Base-by-base conservation (phyloP, 2,888 invertebrate genomes). In the Ceramica pisi region DNA sequence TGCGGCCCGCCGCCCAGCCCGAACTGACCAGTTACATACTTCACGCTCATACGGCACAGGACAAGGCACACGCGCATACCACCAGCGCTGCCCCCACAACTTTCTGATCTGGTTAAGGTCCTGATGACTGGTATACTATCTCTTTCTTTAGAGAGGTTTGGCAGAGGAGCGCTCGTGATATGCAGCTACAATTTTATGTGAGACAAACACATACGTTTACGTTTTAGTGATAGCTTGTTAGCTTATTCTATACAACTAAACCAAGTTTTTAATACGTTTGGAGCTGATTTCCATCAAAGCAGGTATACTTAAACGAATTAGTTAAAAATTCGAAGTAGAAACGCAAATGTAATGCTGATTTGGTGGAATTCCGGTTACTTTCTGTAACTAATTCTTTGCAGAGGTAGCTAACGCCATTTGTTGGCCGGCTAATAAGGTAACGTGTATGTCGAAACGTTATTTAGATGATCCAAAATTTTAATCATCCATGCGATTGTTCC, bases 1-100 rank as follows among this genome's bases (percentile, higher is more conserved):
- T 94, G 93, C 89, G 90, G 90, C 90, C 92, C 90, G 86, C 92
- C 94, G 93, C 94, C 94, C 93, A 94, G 92, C 85, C 95, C 95
- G 95, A 96, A 96, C 87, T 99, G 81, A 81, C 75, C 72, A 73
- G 74, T 80, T 80, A 77, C 73, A 69, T 80, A 81, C 67, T 57
- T 71, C 75, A 35, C 48, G 19, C 65, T 8, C 55, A 26, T 31
- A 71, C 21, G 16, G 16, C 51, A 53, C 6, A 26, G 2, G 0
- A 53, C 26, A 8, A 6, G 2, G 23, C 1, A 41, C 41, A 12
- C 38, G 10, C 9, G 2, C 10, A 41, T 4, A 41, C 41, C 38
- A 9, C 38, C 1, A 12, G 38, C 38, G 38, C 38, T 38, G 12
- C 38, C 0, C 12, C 10, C 38, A 10, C 10, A 3, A 31, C 31